A percentile compares a stretch with the other conserved stretches of the same genome.
Evolutionary conservation across 2,888 invertebrate genomes (phyloP).

Genomic region (Tetramorium bicarinatum): DNA sequence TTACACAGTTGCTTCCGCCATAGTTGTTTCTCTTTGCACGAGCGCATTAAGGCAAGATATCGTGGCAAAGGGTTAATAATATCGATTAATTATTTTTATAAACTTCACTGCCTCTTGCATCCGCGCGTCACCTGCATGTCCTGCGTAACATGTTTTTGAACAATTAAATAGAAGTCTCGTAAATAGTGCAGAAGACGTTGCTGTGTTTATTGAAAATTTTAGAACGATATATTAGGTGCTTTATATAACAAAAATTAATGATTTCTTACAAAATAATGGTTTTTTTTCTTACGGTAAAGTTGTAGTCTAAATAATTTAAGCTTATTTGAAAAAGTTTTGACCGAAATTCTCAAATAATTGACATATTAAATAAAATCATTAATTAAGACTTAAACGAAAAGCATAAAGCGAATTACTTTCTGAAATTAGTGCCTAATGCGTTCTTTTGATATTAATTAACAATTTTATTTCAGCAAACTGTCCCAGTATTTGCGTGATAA

Average conservation of each 20-base stretch:
- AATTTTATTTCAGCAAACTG: constrained; percentile 19
- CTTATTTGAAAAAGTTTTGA: constrained; percentile 8
- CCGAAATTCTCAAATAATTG: neutral
- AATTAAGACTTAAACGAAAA: neutral
- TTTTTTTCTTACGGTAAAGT: constrained; percentile 51
- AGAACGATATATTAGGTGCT: neutral
- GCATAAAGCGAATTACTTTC: neutral
- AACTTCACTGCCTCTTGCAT: constrained; percentile 10
- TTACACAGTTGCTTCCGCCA: constrained; percentile 35
- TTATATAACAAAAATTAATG: constrained; percentile 28
- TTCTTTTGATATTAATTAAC: neutral
- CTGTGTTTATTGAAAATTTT: constrained; percentile 12
- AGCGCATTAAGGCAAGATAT: constrained; percentile 37
- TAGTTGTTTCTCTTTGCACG: constrained; percentile 28
- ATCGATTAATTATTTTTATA: constrained; percentile 57
- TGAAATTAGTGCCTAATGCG: neutral
- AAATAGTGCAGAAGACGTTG: constrained; percentile 17
- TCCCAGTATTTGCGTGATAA: neutral
- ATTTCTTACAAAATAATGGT: constrained; percentile 55
- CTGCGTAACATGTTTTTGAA: constrained; percentile 34
- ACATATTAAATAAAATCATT: neutral
- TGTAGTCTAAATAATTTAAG: constrained; percentile 60
- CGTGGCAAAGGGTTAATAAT: constrained; percentile 42
- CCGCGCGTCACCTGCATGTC: neutral
- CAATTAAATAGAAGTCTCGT: constrained; percentile 22